Base-by-base conservation (phyloP, 2,888 invertebrate genomes). In the Meteorus cinctellus region DNA sequence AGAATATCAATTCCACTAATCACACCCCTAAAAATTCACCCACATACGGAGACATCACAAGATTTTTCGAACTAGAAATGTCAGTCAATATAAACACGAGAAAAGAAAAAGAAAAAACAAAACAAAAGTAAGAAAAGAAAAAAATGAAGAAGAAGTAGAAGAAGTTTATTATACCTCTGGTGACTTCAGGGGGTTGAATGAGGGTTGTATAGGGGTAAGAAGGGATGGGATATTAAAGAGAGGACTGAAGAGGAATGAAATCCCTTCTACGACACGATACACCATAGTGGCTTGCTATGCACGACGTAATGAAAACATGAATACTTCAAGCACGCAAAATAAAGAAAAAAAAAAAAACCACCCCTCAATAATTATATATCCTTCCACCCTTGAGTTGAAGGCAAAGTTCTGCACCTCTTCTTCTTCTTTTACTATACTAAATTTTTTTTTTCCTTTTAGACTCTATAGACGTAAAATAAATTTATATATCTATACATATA, bases 281-380 rank as follows among this genome's bases (percentile, higher is more conserved):
- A 62, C 73, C 78, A 79, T 79, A 79, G 80, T 75, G 73, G 77
- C 75, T 79, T 81, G 82, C 84, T 81, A 77, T 77, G 81, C 79
- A 68, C 75, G 74, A 79, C 85, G 87, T 89, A 89, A 89, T 89
- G 89, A 89, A 89, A 89, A 89, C 88, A 89, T 89, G 88, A 89
- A 89, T 89, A 88, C 87, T 89, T 89, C 85, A 89, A 88, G 88
- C 84, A 62, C 8, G 36, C 36, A 36, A 24, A 36, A 41, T 8
- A 34, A 36, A 36, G n/a, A 36, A 34, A 48, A 36, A 24, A 24
- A 16, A 34, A 41, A 31, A 60, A 74, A 75, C 70, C 80, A 79
- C 72, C 74, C 86, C 80, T 82, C 87, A 87, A 86, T 88, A 89
- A 89, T 89, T 89, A 89, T 88, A 89, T 89, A 88, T 86, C 87